Base-by-base conservation (phyloP, 1,140 invertebrate species). In the Ceratosolen solmsi region DNA sequence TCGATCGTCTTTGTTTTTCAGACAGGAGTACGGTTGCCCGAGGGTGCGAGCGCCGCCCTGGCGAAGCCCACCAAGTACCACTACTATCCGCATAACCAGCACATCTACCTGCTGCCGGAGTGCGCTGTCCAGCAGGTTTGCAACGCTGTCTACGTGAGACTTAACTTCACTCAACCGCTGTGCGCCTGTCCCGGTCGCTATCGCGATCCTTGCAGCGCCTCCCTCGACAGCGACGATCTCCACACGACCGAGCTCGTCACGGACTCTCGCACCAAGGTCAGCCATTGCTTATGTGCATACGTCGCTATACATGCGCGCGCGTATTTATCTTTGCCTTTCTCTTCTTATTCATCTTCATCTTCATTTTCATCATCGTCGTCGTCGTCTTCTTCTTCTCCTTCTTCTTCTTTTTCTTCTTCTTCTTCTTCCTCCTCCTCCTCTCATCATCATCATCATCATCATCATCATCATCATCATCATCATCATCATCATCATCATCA, bases 41-140 rank as follows among this genome's bases (percentile, higher is more conserved):
- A 94, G 84, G 94, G 94, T 46, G 94, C 94, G 2, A 93, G 94
- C 71, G 90, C 90, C 41, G 94, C 94, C 58, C 89, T 94, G 38
- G 93, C 94, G 36, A 97, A 97, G 89, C 96, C 96, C 5, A 97
- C 96, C 56, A 97, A 97, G 92, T 97, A 98, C 92, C 96, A 98
- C 89, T 97, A 97, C 92, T 97, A 97, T 90, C 96, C 96, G n/a
- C 96, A 97, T 92, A 97, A 97, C 92, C 96, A 97, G 90, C 96
- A 97, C 90, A 96, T 97, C 86, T 97, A 97, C 93, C 91, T 97
- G 85, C 92, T 98, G 78, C 97, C 97, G 76, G 97, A 98, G 92
- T 98, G 97, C 91, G 97, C 97, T 75, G 96, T 97, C 85, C 97
- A 98, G 92, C 93, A 97, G 94, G 96, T 97, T 78, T 98, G 97